phyloP scores from a whole-genome alignment of 92 coral and sea anemone genomes.

The Micromussa lordhowensis region DNA sequence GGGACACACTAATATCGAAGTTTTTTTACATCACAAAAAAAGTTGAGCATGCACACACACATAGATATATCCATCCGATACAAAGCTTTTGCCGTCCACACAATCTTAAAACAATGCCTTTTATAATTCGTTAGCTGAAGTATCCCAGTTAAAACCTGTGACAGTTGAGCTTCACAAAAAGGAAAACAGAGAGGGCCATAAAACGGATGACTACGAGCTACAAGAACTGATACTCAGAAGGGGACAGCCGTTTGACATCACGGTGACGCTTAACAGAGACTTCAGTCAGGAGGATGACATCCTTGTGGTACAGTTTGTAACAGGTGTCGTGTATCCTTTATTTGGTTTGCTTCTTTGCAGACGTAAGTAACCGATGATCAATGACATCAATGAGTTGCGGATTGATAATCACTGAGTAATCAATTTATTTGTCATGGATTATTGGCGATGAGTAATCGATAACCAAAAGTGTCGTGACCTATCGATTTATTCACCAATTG shows the following conservation, averaged over 20 bases:
- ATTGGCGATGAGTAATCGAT: too few species aligned
- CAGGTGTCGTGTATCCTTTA: constrained; percentile 22
- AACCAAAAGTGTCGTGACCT: too few species aligned
- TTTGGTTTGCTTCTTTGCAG: neutral
- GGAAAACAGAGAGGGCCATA: constrained; percentile 55
- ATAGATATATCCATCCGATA: neutral
- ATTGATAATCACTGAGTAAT: too few species aligned
- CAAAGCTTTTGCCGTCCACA: neutral
- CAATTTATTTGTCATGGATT: too few species aligned
- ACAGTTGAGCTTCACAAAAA: constrained; percentile 41
- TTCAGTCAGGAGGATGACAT: constrained; percentile 50
- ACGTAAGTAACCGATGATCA: neutral
- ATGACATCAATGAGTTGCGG: too few species aligned
- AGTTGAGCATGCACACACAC: neutral
- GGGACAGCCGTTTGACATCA: constrained; percentile 63
- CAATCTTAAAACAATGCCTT: neutral
- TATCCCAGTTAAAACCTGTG: constrained; percentile 54
- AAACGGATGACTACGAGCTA: constrained; percentile 60
- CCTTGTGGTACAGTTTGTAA: constrained; percentile 60
- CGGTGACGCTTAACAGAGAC: constrained; percentile 65
- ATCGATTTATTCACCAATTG: too few species aligned
- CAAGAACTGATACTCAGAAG: constrained; percentile 64
- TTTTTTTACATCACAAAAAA: neutral
- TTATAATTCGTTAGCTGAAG: neutral
- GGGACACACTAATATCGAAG: neutral